phyloP scores from a whole-genome alignment of 2,888 invertebrate species.

The Pilophorus perplexus region DNA sequence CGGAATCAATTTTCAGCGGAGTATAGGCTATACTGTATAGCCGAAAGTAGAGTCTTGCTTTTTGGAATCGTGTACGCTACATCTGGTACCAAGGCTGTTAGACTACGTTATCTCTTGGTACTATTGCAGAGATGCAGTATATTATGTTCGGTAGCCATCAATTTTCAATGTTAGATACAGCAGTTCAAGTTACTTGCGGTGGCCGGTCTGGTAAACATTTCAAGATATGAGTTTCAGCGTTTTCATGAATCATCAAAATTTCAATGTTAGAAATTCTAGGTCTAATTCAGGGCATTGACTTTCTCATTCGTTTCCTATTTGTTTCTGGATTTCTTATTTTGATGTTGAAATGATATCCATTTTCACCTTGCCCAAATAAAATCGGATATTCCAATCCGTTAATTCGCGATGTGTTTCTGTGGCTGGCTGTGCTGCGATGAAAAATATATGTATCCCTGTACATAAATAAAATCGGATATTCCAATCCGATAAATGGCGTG shows the following conservation, averaged over 20 bases:
- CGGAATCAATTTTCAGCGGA: too few relatives aligned
- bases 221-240: conserved; percentile 25
- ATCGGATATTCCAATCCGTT: conserved; percentile 31
- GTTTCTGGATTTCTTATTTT: conserved; percentile 43
- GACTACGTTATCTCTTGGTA: too few relatives aligned
- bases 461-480: conserved; percentile 37
- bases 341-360: conserved; percentile 47
- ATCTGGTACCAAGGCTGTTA: too few relatives aligned
- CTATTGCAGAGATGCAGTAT: too few relatives aligned
- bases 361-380: conserved; percentile 38
- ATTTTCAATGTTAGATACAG: too few relatives aligned
- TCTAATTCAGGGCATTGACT: conserved; percentile 31
- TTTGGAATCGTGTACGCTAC: too few relatives aligned
- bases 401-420: conserved; percentile 33
- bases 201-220: too few relatives aligned
- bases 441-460: conserved; percentile 50
- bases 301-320: conserved; percentile 39
- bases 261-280: conserved; percentile 41
- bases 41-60: too few relatives aligned
- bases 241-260: conserved; percentile 45
- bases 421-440: conserved; percentile 46
- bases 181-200: too few relatives aligned
- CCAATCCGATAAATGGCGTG: conserved; percentile 28
- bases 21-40: too few relatives aligned
- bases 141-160: too few relatives aligned